Percentiles rank a stretch among this genome's conserved stretches.
Evolutionary conservation across 2,888 invertebrate species (phyloP).

Genomic region (Chrysodeixis includens): DNA sequence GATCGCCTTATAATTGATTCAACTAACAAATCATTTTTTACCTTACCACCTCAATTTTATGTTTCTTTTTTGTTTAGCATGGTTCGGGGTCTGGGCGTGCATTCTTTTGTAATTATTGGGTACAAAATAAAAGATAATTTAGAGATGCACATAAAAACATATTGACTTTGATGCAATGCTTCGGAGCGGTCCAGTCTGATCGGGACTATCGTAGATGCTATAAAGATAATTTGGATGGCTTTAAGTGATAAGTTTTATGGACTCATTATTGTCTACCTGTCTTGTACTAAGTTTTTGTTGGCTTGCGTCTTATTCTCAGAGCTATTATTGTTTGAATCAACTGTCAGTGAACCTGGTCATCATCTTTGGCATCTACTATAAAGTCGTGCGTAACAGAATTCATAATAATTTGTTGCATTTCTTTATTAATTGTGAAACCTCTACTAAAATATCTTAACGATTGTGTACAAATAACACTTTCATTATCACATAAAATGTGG

Average conservation of each 20-base stretch:
- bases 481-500: background rate
- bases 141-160: slow-evolving; percentile 68
- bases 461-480: background rate
- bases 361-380: background rate
- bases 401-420: no score
- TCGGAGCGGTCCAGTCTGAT: slow-evolving; percentile 10
- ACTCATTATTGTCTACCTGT: slow-evolving; percentile 35
- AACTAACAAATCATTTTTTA: slow-evolving; percentile 72
- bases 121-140: slow-evolving; percentile 75
- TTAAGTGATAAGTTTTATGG: slow-evolving; percentile 41
- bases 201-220: slow-evolving; percentile 28
- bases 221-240: slow-evolving; percentile 36
- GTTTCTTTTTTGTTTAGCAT: slow-evolving; percentile 61
- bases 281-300: background rate
- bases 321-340: background rate
- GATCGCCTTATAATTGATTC: slow-evolving; percentile 76
- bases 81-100: slow-evolving; percentile 59
- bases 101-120: slow-evolving; percentile 77
- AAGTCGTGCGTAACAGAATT: background rate
- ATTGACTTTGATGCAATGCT: slow-evolving; percentile 55
- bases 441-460: no score
- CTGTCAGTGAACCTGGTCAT: background rate
- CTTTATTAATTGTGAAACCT: no score
- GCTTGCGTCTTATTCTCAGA: background rate
- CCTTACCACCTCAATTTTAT: slow-evolving; percentile 64